Base-by-base conservation (phyloP, 2,113 vertebrate genomes). In the Eonycteris spelaea region DNA sequence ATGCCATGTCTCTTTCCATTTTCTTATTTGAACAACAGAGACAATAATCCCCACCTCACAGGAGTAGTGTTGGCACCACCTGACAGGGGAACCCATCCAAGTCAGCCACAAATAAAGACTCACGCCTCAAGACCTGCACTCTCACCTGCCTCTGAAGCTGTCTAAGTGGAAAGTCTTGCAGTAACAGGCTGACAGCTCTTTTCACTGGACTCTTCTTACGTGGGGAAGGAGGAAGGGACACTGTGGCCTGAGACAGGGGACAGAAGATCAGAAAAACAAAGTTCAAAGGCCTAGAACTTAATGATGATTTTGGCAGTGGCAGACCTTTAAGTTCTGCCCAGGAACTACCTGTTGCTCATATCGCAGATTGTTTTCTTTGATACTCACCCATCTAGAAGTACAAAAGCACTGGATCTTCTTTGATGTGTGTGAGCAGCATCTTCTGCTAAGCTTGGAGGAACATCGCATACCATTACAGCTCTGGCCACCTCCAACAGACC, bases 61-160 rank as follows among this genome's bases (percentile, higher is more conserved):
- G 30, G 14, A 86, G 84, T 19, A 51, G 15, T 55, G 14, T 71
- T 40, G 68, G 55, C 9, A 22, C 1, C n/a, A n/a, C 40, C 55
- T n/a, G 19, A 51, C 10, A 57, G 59, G 13, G 8, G 35, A 89
- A 26, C 28, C 28, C 10, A 67, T 55, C 55, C 59, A 71, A 74
- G 33, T 14, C 78, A 95, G 35, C 65, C 89, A 90, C 53, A 74
- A 16, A 53, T 30, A 48, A n/a, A 68, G 73, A 18, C 40, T 82
- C n/a, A 21, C 4, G 6, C 43, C 33, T 94, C 63, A 55, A 74
- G 57, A 80, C 40, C 33, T 51, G 53, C 21, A 30, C 15, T 28
- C 3, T 40, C 59, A 96, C 95, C 38, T 93, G 91, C 86, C 94
- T 95, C 59, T 75, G 38, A 73, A 94, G 5, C 16, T 51, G 18